Base-by-base conservation (phyloP, 2,888 invertebrate genomes). In the Caenorhabditis doughertyi region DNA sequence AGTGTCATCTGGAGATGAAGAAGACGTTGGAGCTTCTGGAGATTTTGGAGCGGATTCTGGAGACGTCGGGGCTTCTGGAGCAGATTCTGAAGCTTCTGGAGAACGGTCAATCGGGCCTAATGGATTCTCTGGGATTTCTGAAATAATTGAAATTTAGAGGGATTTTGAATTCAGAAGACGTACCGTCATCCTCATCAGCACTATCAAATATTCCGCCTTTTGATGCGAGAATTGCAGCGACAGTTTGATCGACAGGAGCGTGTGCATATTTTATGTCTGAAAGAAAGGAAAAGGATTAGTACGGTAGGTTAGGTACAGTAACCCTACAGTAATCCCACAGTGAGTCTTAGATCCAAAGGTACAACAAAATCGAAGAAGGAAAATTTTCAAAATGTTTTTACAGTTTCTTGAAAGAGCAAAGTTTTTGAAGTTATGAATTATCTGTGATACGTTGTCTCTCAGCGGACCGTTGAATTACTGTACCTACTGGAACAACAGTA, bases 151-250 rank as follows among this genome's bases (percentile, higher is more conserved):
- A n/a, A 29, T 4, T 18, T 39, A 49, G 21, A 29, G 13, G 16
- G 39, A 8, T 13, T 9, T 27, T 7, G 4, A 18, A 7, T 21
- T 7, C 21, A 18, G 21, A 18, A 5, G 3, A 29, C 39, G n/a
- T 16, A 44, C 47, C 72, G 23, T 27, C 55, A 73, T 74, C 72
- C 44, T 80, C 80, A 25, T 68, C 73, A n/a, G 80, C 74, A 47
- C 73, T 74, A 23, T 68, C 35, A 23, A 80, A 80, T 32, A 81
- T 32, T 8, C 1, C 21, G 42, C 77, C 77, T 21, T 62, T 65
- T 5, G 67, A 51, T 16, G 23, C 55, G 13, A 60, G 60, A 13
- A 55, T 77, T 13, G 68, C 11, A n/a, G 77, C 72, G 16, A 81
- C 49, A 21, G 58, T 42, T 32, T 55, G 13, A 9, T 27, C 4